Evolutionary conservation across 2,797 vertebrate species (phyloP).

Genomic region (Prionace glauca): DNA sequence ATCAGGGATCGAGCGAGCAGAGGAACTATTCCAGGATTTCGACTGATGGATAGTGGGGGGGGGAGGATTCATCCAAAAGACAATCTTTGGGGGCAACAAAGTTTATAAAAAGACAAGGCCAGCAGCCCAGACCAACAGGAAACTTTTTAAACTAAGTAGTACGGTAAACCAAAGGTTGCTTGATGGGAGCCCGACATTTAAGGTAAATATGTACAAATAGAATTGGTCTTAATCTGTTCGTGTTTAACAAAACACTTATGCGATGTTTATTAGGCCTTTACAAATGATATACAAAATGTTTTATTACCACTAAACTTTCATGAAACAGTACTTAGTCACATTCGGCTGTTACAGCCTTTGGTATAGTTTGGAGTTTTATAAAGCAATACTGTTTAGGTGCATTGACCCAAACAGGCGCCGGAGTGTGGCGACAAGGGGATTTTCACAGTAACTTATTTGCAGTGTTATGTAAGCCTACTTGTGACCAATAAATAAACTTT

Average conservation of each 20-base stretch:
- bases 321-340: neutral
- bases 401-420: too few relatives aligned
- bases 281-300: neutral
- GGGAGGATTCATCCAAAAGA: neutral
- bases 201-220: neutral
- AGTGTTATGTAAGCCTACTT: too few relatives aligned
- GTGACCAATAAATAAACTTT: too few relatives aligned
- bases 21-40: neutral
- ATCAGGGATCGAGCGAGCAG: neutral
- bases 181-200: neutral
- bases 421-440: too few relatives aligned
- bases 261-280: neutral
- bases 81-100: neutral
- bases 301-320: neutral
- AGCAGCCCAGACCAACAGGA: too few relatives aligned
- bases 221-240: neutral
- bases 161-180: neutral
- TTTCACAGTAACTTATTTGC: too few relatives aligned
- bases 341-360: neutral
- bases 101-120: neutral
- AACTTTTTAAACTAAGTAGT: neutral
- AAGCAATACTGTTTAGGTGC: neutral
- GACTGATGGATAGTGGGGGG: neutral
- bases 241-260: neutral
- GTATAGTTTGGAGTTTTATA: neutral